phyloP scores from a whole-genome alignment of 2,888 invertebrate species.

The Trachelus iudaicus region DNA sequence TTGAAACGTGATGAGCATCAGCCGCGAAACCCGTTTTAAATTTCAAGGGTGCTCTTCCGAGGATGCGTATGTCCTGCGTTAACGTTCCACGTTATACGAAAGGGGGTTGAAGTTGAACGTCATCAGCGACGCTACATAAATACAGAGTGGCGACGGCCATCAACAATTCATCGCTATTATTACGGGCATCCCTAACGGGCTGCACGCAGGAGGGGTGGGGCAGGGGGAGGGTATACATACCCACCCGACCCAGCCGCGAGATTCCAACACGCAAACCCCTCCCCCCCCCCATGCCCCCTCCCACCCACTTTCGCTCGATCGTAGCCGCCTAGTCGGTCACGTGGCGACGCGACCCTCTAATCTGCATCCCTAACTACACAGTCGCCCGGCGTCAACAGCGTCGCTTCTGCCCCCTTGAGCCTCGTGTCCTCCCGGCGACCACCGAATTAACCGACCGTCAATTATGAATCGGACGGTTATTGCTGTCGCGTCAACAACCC shows the following conservation, averaged over 20 bases:
- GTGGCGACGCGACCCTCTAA: constrained; percentile 37
- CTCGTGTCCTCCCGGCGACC: constrained; percentile 1
- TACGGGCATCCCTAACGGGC: constrained; percentile 40
- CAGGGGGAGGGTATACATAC: neutral
- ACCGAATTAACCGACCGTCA: constrained; percentile 14
- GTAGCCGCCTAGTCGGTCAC: too few relatives aligned
- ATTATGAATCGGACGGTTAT: constrained; percentile 15
- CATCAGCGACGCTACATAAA: constrained; percentile 42
- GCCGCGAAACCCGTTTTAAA: neutral
- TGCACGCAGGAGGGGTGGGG: too few relatives aligned
- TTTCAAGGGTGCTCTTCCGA: constrained; percentile 18
- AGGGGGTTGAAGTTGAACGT: too few relatives aligned
- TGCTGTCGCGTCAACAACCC: neutral
- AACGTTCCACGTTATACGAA: too few relatives aligned
- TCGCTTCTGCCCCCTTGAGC: constrained; percentile 1
- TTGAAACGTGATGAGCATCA: neutral
- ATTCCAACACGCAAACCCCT: neutral
- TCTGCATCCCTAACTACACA: constrained; percentile 53
- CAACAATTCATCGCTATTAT: constrained; percentile 58
- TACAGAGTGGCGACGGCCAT: constrained; percentile 49
- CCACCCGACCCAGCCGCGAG: neutral
- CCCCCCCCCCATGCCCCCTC: fast-evolving
- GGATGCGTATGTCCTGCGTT: neutral
- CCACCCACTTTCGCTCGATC: too few relatives aligned
- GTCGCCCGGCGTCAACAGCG: constrained; percentile 15